Evolutionary conservation across 23 tunicate genomes (phyloP), one percentile per base, ranked within the genome.

Genomic region (Ascidia mentula): DNA sequence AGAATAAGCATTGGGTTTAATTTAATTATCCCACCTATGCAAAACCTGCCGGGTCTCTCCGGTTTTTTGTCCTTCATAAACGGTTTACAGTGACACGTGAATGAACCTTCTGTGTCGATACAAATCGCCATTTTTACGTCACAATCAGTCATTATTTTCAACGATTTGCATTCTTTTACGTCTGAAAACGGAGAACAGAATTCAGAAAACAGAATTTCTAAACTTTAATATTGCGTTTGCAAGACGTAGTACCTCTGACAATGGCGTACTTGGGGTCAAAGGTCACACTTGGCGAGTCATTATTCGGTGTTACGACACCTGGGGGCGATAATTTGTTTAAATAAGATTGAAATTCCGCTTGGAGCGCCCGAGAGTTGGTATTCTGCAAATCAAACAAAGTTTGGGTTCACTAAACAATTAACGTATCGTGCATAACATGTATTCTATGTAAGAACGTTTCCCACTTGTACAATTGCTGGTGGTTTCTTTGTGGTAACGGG

Each of bases 21-120:
- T n/a, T n/a, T n/a, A 42, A 15, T 53, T 40, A 2, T 4, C 74
- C 38, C 6, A 82, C 86, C 59, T 34, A 32, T 59, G 73, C 86
- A 82, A 33, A 13, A 33, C 46, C 79, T 6, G 34, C 86, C 86
- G 6, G 79, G 79, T 38, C 79, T 6, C 22, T 40, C 35, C 3
- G 46, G 34, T 30, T 75, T 38, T 5, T 18, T 32, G 73, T 84
- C 88, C 26, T 12, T 34, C 38, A 76, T 77, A 34, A 61, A 77
- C 9, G 38, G 18, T 28, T 78, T 45, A 37, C 90, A 86, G 18
- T 36, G 37, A 38, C 90, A 86, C 69, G 24, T 46, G 76, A 86
- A 86, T 17, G 84, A 46, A 12, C 90, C 90, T 35, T 69, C 61
- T 22, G 80, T 79, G 90, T 86, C 80, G 35, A 22, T 15, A 45